A percentile compares a stretch with the other conserved stretches of the same genome.
Conservation (phyloP, 2,113 vertebrate genomes). For the Hyperoodon ampullatus region DNA sequence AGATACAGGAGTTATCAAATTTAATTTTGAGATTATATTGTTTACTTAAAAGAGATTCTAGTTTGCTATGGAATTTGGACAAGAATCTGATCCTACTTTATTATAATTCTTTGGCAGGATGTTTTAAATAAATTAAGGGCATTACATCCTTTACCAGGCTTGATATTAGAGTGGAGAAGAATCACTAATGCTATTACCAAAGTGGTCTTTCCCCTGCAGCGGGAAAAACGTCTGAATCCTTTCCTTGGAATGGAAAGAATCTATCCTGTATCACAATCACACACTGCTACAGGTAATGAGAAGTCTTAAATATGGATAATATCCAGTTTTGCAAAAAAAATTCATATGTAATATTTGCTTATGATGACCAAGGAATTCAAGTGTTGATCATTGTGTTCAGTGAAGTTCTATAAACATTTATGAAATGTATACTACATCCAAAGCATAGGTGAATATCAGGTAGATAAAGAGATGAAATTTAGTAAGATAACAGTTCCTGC, state of each 20-base stretch:
- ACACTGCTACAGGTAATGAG: slow-evolving; percentile 96
- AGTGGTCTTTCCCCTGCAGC: slow-evolving; percentile 95
- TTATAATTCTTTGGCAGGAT: slow-evolving; percentile 86
- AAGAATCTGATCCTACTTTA: slow-evolving; percentile 48
- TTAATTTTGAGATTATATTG: slow-evolving; percentile 47
- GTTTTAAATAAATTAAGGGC: slow-evolving; percentile 93
- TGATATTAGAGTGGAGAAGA: slow-evolving; percentile 97
- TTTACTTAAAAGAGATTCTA: slow-evolving; percentile 52
- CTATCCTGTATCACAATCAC: slow-evolving; percentile 92
- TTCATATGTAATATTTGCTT: slow-evolving; percentile 5
- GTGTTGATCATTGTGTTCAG: neutral
- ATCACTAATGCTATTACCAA: slow-evolving; percentile 97
- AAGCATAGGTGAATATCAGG: neutral
- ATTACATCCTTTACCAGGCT: slow-evolving; percentile 92
- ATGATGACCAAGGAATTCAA: neutral
- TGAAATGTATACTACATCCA: neutral
- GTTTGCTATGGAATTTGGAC: slow-evolving; percentile 57
- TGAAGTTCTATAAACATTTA: neutral
- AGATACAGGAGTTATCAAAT: neutral
- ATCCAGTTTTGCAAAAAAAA: neutral
- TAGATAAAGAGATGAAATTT: neutral
- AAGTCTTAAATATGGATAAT: neutral
- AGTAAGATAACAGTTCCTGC: neutral
- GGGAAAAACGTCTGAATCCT: slow-evolving; percentile 89
- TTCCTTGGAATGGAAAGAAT: slow-evolving; percentile 95